These are phyloP conservation scores for Peromyscus eremicus DNA, from an alignment of 2,797 vertebrate genomes.

Conservation along the genomic window DNA sequence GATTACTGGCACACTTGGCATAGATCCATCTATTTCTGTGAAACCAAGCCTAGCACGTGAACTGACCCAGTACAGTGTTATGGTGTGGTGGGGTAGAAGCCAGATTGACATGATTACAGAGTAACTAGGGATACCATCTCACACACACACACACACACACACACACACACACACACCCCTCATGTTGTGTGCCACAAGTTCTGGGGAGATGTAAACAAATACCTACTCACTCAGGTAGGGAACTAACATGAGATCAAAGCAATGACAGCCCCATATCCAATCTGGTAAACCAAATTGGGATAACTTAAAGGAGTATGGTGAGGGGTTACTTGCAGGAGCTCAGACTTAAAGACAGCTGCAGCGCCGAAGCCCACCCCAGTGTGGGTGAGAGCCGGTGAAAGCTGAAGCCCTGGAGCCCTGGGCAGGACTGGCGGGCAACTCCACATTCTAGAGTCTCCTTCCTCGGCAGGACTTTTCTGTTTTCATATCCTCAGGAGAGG, in stretches of 20 bases:
- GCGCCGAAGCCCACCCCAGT: neutral
- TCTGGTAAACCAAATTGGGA: neutral
- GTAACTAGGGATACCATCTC: too few species aligned
- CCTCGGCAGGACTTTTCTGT: neutral
- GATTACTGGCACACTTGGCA: neutral
- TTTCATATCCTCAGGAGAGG: neutral
- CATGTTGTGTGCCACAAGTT: neutral
- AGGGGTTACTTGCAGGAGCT: neutral
- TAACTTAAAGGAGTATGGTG: neutral
- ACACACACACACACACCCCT: neutral
- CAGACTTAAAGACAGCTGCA: neutral
- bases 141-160: neutral
- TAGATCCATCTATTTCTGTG: neutral
- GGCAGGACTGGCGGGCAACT: neutral
- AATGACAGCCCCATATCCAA: too few species aligned
- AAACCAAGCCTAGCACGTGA: accelerated
- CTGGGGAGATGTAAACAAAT: neutral
- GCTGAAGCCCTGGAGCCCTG: neutral
- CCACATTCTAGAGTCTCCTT: neutral
- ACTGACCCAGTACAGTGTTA: neutral
- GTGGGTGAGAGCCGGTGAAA: neutral
- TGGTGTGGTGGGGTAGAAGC: too few species aligned
- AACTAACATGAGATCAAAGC: neutral
- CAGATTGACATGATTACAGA: neutral
- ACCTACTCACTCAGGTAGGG: neutral